phyloP scores from a whole-genome alignment of 2,888 invertebrate species.

The Oligia latruncula region DNA sequence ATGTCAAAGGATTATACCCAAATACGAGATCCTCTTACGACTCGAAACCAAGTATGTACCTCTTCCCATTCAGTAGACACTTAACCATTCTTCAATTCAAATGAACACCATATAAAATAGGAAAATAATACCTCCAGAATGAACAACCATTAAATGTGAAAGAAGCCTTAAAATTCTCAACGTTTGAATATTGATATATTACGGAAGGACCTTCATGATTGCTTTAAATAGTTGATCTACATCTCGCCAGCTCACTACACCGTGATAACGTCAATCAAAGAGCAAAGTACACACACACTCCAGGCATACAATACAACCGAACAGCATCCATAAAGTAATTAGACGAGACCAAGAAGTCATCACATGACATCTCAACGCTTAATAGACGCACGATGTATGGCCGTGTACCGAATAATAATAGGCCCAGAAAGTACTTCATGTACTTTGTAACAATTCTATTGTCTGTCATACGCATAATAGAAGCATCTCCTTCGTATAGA shows the following conservation, averaged over 20 bases:
- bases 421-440: conserved; percentile 41
- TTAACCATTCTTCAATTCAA: not conserved
- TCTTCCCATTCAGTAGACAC: not conserved
- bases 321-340: conserved; percentile 62
- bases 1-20: not conserved
- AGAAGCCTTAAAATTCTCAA: conserved; percentile 6
- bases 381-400: conserved; percentile 56
- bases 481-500: conserved; percentile 15
- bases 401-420: conserved; percentile 56
- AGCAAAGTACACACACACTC: conserved; percentile 39
- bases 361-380: conserved; percentile 61
- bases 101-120: not conserved
- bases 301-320: conserved; percentile 39
- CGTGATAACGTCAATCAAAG: conserved; percentile 53
- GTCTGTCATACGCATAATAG: conserved; percentile 24
- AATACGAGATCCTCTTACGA: not conserved
- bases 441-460: conserved; percentile 37
- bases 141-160: not conserved
- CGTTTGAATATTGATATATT: conserved; percentile 3
- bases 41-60: not conserved
- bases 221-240: conserved; percentile 37
- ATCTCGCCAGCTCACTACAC: conserved; percentile 20
- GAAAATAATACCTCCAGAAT: not conserved
- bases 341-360: conserved; percentile 64
- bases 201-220: conserved; percentile 14